These are phyloP conservation scores for Ischnus inquisitorius DNA, from an alignment of 2,888 invertebrate species.

Conservation along the genomic window DNA sequence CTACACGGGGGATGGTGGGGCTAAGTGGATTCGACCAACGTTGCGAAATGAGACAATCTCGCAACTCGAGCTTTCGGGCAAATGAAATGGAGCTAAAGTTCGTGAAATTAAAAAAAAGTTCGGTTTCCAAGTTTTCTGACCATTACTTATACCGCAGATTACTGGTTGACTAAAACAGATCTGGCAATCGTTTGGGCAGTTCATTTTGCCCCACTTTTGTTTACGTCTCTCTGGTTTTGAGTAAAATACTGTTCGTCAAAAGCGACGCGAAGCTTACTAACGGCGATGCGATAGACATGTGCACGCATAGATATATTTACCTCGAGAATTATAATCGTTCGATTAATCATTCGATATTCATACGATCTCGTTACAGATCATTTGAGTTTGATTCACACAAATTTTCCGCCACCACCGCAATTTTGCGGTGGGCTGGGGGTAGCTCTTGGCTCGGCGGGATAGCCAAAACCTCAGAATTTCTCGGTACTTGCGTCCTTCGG, in stretches of 20 bases:
- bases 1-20: background rate
- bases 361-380: background rate
- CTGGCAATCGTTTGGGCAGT: too few relatives aligned
- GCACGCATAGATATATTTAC: background rate
- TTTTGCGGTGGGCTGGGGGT: background rate
- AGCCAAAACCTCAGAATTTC: slow-evolving; percentile 32
- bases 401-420: background rate
- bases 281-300: background rate
- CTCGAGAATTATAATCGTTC: background rate
- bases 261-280: background rate
- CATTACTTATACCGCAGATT: too few relatives aligned
- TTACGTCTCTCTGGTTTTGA: too few relatives aligned
- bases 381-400: background rate
- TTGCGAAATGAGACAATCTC: too few relatives aligned
- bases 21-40: too few relatives aligned
- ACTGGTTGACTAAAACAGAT: too few relatives aligned
- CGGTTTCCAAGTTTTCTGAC: too few relatives aligned
- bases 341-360: background rate
- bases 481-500: background rate
- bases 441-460: background rate
- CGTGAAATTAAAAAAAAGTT: too few relatives aligned
- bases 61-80: background rate
- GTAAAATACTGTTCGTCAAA: background rate
- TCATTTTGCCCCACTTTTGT: too few relatives aligned
- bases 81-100: too few relatives aligned